Base-by-base conservation (phyloP, 2,113 vertebrate species). In the Rousettus leschenaultii region DNA sequence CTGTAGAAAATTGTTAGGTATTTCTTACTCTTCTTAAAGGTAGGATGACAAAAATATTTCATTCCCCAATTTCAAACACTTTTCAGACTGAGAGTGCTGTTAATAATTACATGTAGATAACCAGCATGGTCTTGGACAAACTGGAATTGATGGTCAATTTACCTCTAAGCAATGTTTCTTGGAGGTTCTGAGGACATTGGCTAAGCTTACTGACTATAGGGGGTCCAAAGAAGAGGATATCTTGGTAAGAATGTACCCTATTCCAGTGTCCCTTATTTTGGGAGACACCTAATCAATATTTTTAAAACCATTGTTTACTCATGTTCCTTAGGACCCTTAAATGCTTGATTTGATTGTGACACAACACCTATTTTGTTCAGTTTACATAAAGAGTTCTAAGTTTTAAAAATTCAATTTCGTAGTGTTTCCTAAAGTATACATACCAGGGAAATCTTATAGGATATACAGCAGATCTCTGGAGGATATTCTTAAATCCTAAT, bases 401-500 rank as follows among this genome's bases (percentile, higher is more conserved):
- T 43, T 87, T 89, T 59, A 85, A 92, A 97, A 94, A 79, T 48
- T 89, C 53, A 77, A 61, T 71, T 92, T 93, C 75, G 8, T 35
- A 61, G 6, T 91, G 43, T 95, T 82, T 89, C 66, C 66, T 80
- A 78, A 93, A 70, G 40, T 61, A 73, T 0, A 40, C 5, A 61
- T 43, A 75, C 38, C 40, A 61, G 0, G 86, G 85, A 89, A 95
- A 91, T 94, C 82, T 85, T 96, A 43, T 28, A 92, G 68, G 74
- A 90, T 61, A 78, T 66, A 38, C 3, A 90, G 21, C 35, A 79
- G 24, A 22, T 89, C 63, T 91, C 82, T 75, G 6, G 68, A 95
- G 88, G 87, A 91, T 74, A 73, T 82, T 43, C 19, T 88, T 92
- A 21, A 65, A 15, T 45, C 19, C 45, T 96, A 97, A 96, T 92